Conservation (phyloP, 2,888 invertebrate genomes). For the Drosophila stalkeri region DNA sequence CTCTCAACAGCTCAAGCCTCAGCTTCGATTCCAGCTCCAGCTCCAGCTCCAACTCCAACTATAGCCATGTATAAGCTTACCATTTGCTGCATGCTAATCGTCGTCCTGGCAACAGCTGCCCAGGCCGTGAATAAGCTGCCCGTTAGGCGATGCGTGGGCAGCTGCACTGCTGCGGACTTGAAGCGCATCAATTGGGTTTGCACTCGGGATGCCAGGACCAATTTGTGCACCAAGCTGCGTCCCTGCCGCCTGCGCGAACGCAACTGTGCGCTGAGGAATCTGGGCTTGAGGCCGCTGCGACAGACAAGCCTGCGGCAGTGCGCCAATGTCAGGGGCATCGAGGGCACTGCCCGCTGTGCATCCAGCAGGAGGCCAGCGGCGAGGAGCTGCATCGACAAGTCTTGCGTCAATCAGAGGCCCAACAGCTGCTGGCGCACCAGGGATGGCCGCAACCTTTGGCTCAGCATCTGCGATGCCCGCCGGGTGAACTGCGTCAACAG, state of each 20-base stretch:
- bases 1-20: slow-evolving; percentile 23
- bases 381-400: slow-evolving; percentile 12
- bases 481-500: slow-evolving; percentile 62
- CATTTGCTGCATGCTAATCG: slow-evolving; percentile 44
- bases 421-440: slow-evolving; percentile 62
- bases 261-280: slow-evolving; percentile 57
- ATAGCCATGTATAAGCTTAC: slow-evolving; percentile 48
- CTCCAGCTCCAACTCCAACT: background rate
- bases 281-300: slow-evolving; percentile 20
- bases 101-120: slow-evolving; percentile 33
- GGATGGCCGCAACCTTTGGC: slow-evolving; percentile 47
- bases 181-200: slow-evolving; percentile 47
- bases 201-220: slow-evolving; percentile 41
- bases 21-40: slow-evolving; percentile 1
- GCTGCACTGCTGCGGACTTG: slow-evolving; percentile 52
- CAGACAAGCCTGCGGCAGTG: slow-evolving; percentile 31
- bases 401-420: slow-evolving; percentile 23
- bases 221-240: slow-evolving; percentile 57
- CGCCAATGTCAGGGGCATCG: slow-evolving; percentile 21
- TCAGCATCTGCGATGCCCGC: slow-evolving; percentile 67
- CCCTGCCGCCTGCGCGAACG: slow-evolving; percentile 65
- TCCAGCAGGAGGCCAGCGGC: slow-evolving; percentile 1
- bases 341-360: slow-evolving; percentile 38
- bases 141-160: slow-evolving; percentile 37
- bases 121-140: slow-evolving; percentile 14